A percentile compares a stretch with the other conserved stretches of the same genome.
Evolutionary conservation across 2,888 invertebrate genomes (phyloP).

Genomic region (Mythimna pallens): DNA sequence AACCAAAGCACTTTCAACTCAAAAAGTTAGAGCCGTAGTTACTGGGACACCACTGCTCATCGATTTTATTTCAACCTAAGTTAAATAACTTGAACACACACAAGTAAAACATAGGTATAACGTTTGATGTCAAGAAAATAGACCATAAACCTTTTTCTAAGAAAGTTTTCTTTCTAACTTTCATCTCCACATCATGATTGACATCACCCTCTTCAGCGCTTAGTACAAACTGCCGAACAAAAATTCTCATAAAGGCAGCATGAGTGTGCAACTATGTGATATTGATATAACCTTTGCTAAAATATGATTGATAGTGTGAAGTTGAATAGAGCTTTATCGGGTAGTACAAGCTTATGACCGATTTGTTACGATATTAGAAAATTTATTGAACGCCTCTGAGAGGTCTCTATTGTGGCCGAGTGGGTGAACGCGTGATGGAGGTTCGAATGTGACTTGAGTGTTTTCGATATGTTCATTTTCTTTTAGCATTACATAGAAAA

Average conservation of each 20-base stretch:
- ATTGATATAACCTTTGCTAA: constrained; percentile 86
- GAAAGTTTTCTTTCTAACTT: constrained; percentile 39
- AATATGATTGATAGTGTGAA: constrained; percentile 88
- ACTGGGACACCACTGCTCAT: no score
- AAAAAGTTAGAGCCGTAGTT: no score
- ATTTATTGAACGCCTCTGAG: constrained; percentile 65
- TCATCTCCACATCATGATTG: constrained; percentile 69
- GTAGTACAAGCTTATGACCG: constrained; percentile 78
- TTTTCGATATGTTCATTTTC: constrained; percentile 25
- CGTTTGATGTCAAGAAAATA: constrained; percentile 32
- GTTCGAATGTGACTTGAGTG: constrained; percentile 35
- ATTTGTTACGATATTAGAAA: constrained; percentile 83
- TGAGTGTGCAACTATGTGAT: constrained; percentile 85
- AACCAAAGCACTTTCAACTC: no score
- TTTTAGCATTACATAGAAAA: neutral
- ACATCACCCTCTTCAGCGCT: constrained; percentile 72
- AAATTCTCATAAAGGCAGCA: constrained; percentile 78
- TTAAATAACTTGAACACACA: neutral
- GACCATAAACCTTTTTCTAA: constrained; percentile 18
- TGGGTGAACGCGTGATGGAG: constrained; percentile 41
- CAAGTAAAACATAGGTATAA: neutral
- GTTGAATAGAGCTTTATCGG: constrained; percentile 82
- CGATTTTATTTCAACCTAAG: neutral
- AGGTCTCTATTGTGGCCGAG: constrained; percentile 59
- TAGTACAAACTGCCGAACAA: constrained; percentile 72